Evolutionary conservation across 2,113 vertebrate species (phyloP).

Genomic region (Otis tarda): DNA sequence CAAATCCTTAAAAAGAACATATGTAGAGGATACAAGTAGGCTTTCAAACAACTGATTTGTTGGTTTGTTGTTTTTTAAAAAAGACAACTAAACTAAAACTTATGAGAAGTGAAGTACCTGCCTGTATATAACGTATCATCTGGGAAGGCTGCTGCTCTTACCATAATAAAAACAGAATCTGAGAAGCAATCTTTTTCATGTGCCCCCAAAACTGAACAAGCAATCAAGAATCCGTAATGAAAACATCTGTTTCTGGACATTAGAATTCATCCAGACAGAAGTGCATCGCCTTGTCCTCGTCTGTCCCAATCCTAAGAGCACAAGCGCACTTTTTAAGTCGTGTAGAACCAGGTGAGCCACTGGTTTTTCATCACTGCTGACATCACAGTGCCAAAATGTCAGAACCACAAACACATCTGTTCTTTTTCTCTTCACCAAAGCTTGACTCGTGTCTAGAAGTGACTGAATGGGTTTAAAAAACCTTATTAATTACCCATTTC

Average conservation of each 20-base stretch:
- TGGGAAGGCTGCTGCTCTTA: background rate
- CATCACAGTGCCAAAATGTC: background rate
- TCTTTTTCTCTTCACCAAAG: background rate
- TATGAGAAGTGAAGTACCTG: background rate
- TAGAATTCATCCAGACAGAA: background rate
- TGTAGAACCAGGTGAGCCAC: no score
- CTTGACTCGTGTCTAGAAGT: fast-evolving
- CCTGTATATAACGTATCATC: background rate
- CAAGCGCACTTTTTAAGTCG: no score
- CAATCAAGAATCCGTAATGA: background rate
- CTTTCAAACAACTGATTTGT: background rate
- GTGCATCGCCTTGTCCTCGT: background rate
- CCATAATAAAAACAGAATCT: background rate
- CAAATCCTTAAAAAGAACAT: background rate
- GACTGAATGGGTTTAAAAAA: background rate
- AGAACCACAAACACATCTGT: background rate
- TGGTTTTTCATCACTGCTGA: background rate
- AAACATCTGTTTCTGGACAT: background rate
- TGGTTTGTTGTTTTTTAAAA: no score
- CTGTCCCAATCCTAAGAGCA: background rate
- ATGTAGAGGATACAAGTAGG: background rate
- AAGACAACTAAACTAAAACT: background rate
- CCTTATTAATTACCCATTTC: background rate
- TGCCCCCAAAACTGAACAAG: background rate
- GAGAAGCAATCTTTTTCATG: background rate